Percentiles rank a stretch among this genome's conserved stretches.
phyloP scores from a whole-genome alignment of 1,140 invertebrate genomes.

The Anthonomus grandis region DNA sequence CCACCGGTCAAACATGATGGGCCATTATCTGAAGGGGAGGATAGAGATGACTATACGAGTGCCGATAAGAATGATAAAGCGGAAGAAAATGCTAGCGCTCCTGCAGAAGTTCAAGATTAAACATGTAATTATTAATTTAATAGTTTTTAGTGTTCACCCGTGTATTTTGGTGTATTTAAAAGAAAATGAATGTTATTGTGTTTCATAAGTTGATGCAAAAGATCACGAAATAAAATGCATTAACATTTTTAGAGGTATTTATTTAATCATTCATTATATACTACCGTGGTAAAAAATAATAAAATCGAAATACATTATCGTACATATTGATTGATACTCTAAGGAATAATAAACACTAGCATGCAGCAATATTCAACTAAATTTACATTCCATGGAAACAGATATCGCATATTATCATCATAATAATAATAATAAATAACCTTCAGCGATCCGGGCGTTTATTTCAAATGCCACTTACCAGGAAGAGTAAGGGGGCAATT shows the following conservation, averaged over 20 bases:
- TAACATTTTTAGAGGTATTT: slow-evolving; percentile 17
- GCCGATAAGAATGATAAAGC: slow-evolving; percentile 11
- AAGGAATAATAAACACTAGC: slow-evolving; percentile 47
- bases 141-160: no score
- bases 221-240: slow-evolving; percentile 8
- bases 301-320: slow-evolving; percentile 49
- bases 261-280: slow-evolving; percentile 42
- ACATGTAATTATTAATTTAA: no score
- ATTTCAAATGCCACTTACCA: no score
- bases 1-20: slow-evolving; percentile 56
- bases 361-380: slow-evolving; percentile 48
- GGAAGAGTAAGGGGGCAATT: no score
- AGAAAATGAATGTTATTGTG: not conserved
- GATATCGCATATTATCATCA: slow-evolving; percentile 30
- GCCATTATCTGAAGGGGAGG: slow-evolving; percentile 68
- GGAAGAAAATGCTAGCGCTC: slow-evolving; percentile 16
- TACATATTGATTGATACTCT: slow-evolving; percentile 45
- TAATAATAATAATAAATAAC: slow-evolving; percentile 31
- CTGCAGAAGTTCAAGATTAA: no score
- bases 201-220: no score
- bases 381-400: slow-evolving; percentile 41
- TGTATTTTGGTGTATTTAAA: not conserved
- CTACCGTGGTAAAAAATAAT: slow-evolving; percentile 50
- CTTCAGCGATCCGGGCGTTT: slow-evolving; percentile 18
- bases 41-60: slow-evolving; percentile 58